Percentiles rank a stretch among this genome's conserved stretches.
These are phyloP conservation scores for Rapana venosa DNA, from an alignment of 2,888 invertebrate genomes.

Conservation along the genomic window DNA sequence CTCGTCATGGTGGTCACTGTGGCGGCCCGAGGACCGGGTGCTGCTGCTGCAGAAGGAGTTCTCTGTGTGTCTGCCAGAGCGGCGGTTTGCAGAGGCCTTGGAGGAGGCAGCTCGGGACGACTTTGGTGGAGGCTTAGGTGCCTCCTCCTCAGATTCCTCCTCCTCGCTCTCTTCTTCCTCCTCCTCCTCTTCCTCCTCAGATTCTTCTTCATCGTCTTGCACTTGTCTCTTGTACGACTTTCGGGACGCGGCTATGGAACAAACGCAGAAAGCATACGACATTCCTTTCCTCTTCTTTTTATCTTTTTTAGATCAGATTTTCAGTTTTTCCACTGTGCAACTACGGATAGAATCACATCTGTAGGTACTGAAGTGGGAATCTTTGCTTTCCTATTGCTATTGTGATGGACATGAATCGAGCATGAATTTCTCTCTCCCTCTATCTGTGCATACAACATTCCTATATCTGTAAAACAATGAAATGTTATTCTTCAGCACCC, in stretches of 20 bases:
- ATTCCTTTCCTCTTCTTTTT: no score
- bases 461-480: no score
- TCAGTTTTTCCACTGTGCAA: no score
- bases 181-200: constrained; percentile 19
- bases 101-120: constrained; percentile 49
- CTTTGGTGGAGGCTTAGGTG: constrained; percentile 47
- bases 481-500: no score
- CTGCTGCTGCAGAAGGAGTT: background rate
- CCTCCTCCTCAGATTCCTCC: constrained; percentile 49
- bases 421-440: no score
- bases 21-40: constrained; percentile 36
- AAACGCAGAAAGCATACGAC: background rate
- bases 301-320: no score
- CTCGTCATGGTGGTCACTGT: constrained; percentile 31
- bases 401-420: no score
- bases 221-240: constrained; percentile 37
- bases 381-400: no score
- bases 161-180: constrained; percentile 31
- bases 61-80: constrained; percentile 2
- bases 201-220: background rate
- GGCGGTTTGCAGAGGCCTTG: constrained; percentile 38
- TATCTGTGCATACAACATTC: no score
- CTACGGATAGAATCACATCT: no score
- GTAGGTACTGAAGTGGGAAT: no score
- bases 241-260: constrained; percentile 21